A percentile compares a stretch with the other conserved stretches of the same genome.
phyloP scores from a whole-genome alignment of 2,113 vertebrate genomes.

The Hippoglossus stenolepis region DNA sequence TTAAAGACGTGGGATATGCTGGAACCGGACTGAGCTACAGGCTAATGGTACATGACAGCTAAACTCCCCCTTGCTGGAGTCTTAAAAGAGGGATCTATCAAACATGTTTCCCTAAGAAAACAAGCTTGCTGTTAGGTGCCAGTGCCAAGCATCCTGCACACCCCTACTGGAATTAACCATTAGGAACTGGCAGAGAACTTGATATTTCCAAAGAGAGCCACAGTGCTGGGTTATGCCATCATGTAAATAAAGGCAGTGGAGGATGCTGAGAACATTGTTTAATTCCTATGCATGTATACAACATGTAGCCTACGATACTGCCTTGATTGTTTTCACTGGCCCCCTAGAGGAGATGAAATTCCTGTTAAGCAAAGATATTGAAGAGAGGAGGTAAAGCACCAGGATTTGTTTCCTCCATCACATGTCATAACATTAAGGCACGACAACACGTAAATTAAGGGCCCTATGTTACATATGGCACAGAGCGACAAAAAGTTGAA shows the following conservation, averaged over 20 bases:
- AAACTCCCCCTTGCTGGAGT: slow-evolving; percentile 42
- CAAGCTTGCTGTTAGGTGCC: slow-evolving; percentile 40
- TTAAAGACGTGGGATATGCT: slow-evolving; percentile 20
- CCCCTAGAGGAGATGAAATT: neutral
- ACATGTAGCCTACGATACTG: neutral
- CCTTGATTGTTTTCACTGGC: neutral
- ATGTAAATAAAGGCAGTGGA: neutral
- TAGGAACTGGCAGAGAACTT: slow-evolving; percentile 40
- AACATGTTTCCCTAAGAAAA: slow-evolving; percentile 63
- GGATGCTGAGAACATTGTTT: neutral
- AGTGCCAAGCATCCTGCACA: slow-evolving; percentile 52
- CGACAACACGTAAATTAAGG: too few species aligned
- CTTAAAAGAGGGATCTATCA: slow-evolving; percentile 64
- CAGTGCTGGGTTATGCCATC: neutral
- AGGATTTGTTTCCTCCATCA: too few species aligned
- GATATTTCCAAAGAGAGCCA: slow-evolving; percentile 25
- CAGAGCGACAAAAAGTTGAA: too few species aligned
- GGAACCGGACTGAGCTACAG: slow-evolving; percentile 47
- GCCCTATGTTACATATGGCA: too few species aligned
- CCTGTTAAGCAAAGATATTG: too few species aligned
- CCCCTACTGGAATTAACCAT: slow-evolving; percentile 39
- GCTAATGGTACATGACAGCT: slow-evolving; percentile 57
- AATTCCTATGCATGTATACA: neutral
- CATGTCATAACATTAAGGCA: too few species aligned
- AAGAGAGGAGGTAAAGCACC: too few species aligned